Percentiles rank a stretch among this genome's conserved stretches.
These are phyloP conservation scores for Phenganax subtilis DNA, from an alignment of 92 coral and sea anemone genomes.

Conservation along the genomic window DNA sequence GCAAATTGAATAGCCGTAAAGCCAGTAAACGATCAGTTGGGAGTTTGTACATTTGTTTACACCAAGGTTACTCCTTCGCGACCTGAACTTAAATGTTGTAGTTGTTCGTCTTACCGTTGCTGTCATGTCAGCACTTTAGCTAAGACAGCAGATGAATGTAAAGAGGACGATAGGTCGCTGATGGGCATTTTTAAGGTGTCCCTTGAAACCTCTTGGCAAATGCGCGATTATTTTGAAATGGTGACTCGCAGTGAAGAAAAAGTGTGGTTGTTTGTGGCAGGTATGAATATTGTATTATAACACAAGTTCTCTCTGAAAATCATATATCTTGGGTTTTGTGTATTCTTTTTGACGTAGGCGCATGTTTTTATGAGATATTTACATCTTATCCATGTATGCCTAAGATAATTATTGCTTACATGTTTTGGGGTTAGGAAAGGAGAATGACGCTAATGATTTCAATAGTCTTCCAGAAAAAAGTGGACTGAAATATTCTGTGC, in stretches of 20 bases:
- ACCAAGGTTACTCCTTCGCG: constrained; percentile 18
- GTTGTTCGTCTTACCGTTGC: constrained; percentile 27
- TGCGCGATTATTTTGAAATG: constrained; percentile 38
- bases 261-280: constrained; percentile 15
- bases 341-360: too few species aligned
- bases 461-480: not conserved
- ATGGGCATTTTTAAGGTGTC: constrained; percentile 28
- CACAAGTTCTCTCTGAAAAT: too few species aligned
- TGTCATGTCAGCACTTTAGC: constrained; percentile 12
- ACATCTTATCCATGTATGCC: too few species aligned
- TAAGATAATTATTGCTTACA: not conserved
- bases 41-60: constrained; percentile 2
- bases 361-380: not conserved
- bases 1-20: constrained; percentile 29
- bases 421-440: constrained; percentile 4
- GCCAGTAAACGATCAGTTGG: not conserved
- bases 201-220: too few species aligned
- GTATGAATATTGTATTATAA: too few species aligned
- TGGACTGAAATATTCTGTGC: constrained; percentile 11
- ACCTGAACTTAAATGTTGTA: constrained; percentile 15
- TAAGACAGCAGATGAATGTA: not conserved
- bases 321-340: not conserved
- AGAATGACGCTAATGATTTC: constrained; percentile 24
- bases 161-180: constrained; percentile 10
- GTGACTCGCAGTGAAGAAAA: constrained; percentile 13